Conservation (phyloP, 2,888 invertebrate species). For the Penaeus monodon region DNA sequence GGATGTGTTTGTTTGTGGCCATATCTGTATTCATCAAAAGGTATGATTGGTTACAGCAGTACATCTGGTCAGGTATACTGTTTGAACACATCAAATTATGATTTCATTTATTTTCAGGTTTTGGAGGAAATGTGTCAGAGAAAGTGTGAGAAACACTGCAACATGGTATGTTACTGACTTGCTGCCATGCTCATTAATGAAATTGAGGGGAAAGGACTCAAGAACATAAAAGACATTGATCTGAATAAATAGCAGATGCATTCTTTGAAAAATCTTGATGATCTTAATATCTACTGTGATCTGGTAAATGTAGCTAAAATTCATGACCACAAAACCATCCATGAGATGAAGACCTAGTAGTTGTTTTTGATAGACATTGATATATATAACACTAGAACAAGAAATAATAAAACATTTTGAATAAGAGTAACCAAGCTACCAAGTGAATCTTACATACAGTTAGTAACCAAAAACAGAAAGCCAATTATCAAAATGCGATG, state of each 20-base stretch:
- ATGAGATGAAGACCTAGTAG: too few relatives aligned
- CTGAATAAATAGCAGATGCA: background rate
- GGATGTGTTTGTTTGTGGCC: too few relatives aligned
- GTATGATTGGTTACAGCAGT: background rate
- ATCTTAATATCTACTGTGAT: too few relatives aligned
- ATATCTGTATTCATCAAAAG: background rate
- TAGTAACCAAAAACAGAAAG: too few relatives aligned
- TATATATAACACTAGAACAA: too few relatives aligned
- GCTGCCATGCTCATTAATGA: constrained; percentile 80
- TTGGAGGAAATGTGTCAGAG: constrained; percentile 93
- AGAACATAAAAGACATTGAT: background rate
- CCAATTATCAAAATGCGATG: too few relatives aligned
- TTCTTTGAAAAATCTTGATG: background rate
- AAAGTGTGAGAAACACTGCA: constrained; percentile 84
- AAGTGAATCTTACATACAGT: too few relatives aligned
- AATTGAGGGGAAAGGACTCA: constrained; percentile 68
- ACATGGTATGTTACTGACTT: constrained; percentile 92
- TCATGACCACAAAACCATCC: too few relatives aligned
- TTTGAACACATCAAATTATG: constrained; percentile 67
- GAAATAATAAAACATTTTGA: too few relatives aligned
- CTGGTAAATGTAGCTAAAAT: too few relatives aligned
- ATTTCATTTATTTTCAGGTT: constrained; percentile 78
- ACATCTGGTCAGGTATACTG: background rate
- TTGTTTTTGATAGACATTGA: too few relatives aligned
- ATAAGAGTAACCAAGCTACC: too few relatives aligned